These are phyloP conservation scores for Lycodopsis pacificus DNA, from an alignment of 2,797 vertebrate genomes.

Conservation along the genomic window DNA sequence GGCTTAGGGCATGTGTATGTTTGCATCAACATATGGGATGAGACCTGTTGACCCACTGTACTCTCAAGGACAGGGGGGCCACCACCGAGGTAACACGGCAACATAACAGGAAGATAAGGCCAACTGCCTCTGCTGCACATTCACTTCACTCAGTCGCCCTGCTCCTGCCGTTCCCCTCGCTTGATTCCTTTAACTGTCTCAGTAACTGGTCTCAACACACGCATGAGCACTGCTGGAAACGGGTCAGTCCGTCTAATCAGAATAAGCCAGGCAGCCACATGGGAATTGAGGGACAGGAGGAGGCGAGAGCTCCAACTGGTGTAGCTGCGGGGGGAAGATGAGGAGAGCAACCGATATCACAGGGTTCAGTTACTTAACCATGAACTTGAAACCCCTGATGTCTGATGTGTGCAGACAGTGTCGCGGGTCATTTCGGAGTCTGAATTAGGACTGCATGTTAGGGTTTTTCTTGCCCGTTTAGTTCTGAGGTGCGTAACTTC, in stretches of 20 bases:
- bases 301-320: background rate
- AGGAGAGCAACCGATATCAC: slow-evolving; percentile 24
- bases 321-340: slow-evolving; percentile 4
- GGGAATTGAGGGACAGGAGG: slow-evolving; percentile 20
- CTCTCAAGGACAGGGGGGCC: background rate
- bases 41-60: background rate
- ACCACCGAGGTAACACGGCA: slow-evolving; percentile 13
- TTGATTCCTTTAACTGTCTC: slow-evolving; percentile 3
- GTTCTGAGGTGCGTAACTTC: background rate
- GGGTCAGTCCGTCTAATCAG: slow-evolving; percentile 21
- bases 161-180: background rate
- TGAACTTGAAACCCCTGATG: background rate
- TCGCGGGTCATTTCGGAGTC: background rate
- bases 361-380: slow-evolving; percentile 9
- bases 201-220: slow-evolving; percentile 8
- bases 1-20: slow-evolving; percentile 6
- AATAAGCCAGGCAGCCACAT: slow-evolving; percentile 32
- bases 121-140: slow-evolving; percentile 11
- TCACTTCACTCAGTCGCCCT: background rate
- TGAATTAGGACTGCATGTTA: background rate
- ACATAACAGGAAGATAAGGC: slow-evolving; percentile 10
- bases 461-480: background rate
- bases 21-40: background rate
- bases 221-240: slow-evolving; percentile 20
- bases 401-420: background rate